Evolutionary conservation across 2,113 vertebrate species (phyloP).

Genomic region (Anoplopoma fimbria): DNA sequence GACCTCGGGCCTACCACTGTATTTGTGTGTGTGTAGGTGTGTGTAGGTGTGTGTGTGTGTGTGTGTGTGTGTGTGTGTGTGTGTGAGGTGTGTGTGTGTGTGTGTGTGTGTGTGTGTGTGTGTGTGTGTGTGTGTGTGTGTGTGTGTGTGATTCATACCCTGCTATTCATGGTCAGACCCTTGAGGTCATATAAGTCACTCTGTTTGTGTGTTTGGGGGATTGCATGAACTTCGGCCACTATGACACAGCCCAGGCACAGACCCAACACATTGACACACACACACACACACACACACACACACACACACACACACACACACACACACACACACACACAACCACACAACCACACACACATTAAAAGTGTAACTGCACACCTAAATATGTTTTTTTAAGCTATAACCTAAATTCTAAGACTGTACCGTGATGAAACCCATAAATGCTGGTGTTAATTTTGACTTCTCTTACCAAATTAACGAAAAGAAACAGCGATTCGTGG

Average conservation of each 20-base stretch:
- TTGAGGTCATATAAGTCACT: conserved; percentile 66
- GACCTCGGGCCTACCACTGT: conserved; percentile 24
- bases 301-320: conserved; percentile 27
- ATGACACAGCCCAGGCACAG: conserved; percentile 46
- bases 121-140: conserved; percentile 11
- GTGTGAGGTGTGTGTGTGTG: conserved; percentile 27
- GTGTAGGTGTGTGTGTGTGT: neutral
- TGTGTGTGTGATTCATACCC: conserved; percentile 63
- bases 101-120: conserved; percentile 13
- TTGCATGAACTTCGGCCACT: conserved; percentile 52
- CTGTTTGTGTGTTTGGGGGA: conserved; percentile 34
- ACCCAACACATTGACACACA: conserved; percentile 37
- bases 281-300: conserved; percentile 26
- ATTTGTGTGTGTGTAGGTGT: conserved; percentile 16
- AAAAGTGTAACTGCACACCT: neutral
- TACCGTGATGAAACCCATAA: no score
- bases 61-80: neutral
- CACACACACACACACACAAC: conserved; percentile 27
- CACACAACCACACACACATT: conserved; percentile 34
- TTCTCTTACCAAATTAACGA: no score
- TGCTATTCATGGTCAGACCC: conserved; percentile 66
- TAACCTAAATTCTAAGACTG: no score
- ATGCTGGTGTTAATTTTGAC: no score
- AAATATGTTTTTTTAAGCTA: no score
- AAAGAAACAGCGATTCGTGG: no score